Base-by-base conservation (phyloP, 2,797 vertebrate species). In the Buceros bicornis region DNA sequence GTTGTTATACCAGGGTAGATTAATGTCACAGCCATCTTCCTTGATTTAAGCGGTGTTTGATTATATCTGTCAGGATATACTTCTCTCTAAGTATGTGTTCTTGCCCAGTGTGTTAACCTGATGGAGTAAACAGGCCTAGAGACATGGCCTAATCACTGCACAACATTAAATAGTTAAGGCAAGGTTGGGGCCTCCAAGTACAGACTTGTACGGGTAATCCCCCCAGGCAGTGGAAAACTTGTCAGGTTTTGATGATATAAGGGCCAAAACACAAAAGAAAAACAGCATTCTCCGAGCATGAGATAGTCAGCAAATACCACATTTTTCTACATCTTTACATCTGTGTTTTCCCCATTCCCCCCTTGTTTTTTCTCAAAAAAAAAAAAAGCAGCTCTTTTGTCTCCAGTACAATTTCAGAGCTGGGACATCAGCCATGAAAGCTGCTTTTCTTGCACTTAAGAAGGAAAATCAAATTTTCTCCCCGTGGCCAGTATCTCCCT, bases 21-120 rank as follows among this genome's bases (percentile, higher is more conserved):
- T 97, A 93, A 97, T 96, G 96, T 93, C 95, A 92, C 85, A 72
- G 78, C 61, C 29, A 0, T 94, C 93, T 97, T 74, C 90, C 86
- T 84, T 96, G 94, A 97, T 97, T 97, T 97, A 97, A 97, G 93
- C 5, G 17, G 74, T 74, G 81, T 96, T 97, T 96, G 95, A 97
- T 95, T 92, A 93, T 87, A 93, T 94, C 95, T 94, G 95, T 89
- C 95, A 97, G 95, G 92, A 93, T 90, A 78, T 93, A 48, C 90
- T 89, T 94, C 93, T 91, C 88, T 40, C 78, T 73, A 89, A 95
- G 88, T 90, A 74, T 40, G 74, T 78, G 74, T 64, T 93, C 94
- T 92, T 94, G 90, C 91, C 78, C 62, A 57, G 93, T 82, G 71
- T 96, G 95, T 96, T 97, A 97, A 96, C 94, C 84, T 96, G 92